These are phyloP conservation scores for Pammene aurita DNA, from an alignment of 2,888 invertebrate species.

Conservation along the genomic window DNA sequence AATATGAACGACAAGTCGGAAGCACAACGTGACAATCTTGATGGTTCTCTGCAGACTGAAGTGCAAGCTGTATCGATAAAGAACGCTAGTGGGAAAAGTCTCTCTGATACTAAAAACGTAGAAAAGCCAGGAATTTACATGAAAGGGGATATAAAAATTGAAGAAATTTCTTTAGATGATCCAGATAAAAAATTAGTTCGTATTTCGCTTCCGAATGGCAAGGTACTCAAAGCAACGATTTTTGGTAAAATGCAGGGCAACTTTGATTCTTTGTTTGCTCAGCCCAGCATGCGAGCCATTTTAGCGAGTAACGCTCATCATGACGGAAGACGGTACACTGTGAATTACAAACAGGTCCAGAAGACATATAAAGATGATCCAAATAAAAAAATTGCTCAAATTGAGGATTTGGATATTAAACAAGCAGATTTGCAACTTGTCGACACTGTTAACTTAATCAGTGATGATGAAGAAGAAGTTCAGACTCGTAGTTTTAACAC, in stretches of 20 bases:
- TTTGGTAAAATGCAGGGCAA: conserved; percentile 58
- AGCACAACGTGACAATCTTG: not conserved
- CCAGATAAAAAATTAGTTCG: conserved; percentile 58
- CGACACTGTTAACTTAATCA: conserved; percentile 70
- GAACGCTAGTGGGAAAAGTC: not conserved
- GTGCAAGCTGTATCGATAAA: not conserved
- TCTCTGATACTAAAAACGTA: not conserved
- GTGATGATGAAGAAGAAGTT: conserved; percentile 68
- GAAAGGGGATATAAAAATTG: conserved; percentile 54
- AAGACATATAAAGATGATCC: conserved; percentile 44
- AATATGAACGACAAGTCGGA: not conserved
- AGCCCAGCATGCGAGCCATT: conserved; percentile 59
- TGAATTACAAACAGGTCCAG: conserved; percentile 63
- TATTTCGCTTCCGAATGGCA: conserved; percentile 65
- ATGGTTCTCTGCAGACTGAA: not conserved
- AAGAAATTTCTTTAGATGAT: conserved; percentile 55
- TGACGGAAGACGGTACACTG: conserved; percentile 55
- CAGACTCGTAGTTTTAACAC: conserved; percentile 53
- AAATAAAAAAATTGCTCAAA: conserved; percentile 49
- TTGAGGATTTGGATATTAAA: conserved; percentile 50
- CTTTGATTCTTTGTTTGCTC: conserved; percentile 60
- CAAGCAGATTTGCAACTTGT: conserved; percentile 36
- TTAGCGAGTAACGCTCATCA: conserved; percentile 54
- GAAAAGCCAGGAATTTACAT: conserved; percentile 46
- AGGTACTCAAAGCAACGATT: conserved; percentile 65